Evolutionary conservation across 1,140 invertebrate genomes (phyloP).

Genomic region (Tetraneura akinire): DNA sequence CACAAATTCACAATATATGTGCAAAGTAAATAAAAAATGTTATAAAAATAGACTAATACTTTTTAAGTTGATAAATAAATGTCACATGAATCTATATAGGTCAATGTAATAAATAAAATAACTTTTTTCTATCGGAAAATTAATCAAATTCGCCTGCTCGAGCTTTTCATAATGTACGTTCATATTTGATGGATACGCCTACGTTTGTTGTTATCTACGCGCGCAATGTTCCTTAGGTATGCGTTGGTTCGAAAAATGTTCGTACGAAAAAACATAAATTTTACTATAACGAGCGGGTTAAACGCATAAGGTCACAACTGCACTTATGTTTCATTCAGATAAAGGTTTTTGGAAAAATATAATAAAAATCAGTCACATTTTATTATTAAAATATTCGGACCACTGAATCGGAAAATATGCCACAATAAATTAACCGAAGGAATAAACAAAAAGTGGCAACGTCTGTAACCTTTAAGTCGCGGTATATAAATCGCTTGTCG

Average conservation of each 20-base stretch:
- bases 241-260: background rate
- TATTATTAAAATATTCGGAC: background rate
- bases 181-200: background rate
- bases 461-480: no score
- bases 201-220: background rate
- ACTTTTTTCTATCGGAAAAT: no score
- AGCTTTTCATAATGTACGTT: no score
- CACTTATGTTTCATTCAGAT: background rate
- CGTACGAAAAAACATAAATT: background rate
- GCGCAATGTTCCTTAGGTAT: background rate
- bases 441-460: background rate
- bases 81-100: no score
- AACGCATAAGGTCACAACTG: no score
- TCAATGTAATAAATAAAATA: no score
- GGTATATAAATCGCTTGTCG: background rate
- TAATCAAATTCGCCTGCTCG: no score
- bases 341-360: background rate
- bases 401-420: background rate
- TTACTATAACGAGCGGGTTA: background rate
- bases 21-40: no score
- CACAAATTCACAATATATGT: no score
- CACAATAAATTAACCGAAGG: background rate
- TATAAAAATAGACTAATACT: no score
- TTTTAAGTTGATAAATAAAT: no score
- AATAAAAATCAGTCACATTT: background rate